A percentile compares a stretch with the other conserved stretches of the same genome.
Evolutionary conservation across 2,797 vertebrate species (phyloP).

Genomic region (Acanthurus tractus): DNA sequence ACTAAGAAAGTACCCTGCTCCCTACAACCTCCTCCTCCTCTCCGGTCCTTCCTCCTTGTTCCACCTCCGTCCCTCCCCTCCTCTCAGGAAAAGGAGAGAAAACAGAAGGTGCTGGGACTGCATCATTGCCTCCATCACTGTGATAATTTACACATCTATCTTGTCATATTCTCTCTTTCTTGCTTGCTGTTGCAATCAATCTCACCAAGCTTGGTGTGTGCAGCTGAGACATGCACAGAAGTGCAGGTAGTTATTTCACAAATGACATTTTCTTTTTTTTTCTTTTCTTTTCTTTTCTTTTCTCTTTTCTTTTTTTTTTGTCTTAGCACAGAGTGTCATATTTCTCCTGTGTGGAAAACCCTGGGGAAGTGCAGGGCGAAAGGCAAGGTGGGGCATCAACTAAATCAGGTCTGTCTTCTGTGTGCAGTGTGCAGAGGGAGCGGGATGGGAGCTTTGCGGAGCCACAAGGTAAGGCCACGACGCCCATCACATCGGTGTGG

Average conservation of each 20-base stretch:
- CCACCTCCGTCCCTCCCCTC: conserved; percentile 78
- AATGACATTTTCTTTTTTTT: not conserved
- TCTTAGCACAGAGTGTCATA: conserved; percentile 13
- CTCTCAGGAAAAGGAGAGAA: conserved; percentile 82
- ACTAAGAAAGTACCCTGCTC: conserved; percentile 88
- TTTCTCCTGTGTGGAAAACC: conserved; percentile 51
- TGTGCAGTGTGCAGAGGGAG: conserved; percentile 25
- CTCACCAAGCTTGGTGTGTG: conserved; percentile 91
- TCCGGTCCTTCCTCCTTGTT: conserved; percentile 55
- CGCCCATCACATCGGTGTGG: conserved; percentile 24
- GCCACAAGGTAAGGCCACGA: conserved; percentile 42
- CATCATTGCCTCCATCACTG: conserved; percentile 99
- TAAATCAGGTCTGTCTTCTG: conserved; percentile 62
- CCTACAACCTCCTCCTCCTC: conserved; percentile 48
- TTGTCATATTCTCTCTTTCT: conserved; percentile 97
- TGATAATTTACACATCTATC: conserved; percentile 99
- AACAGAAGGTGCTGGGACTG: conserved; percentile 99
- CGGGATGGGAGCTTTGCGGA: conserved; percentile 7
- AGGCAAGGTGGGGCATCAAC: conserved; percentile 37
- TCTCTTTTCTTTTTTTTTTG: conserved; percentile 11
- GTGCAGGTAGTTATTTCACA: conserved; percentile 74
- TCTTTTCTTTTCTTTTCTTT: not conserved
- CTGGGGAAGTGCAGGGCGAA: conserved; percentile 30
- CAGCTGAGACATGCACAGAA: conserved; percentile 83
- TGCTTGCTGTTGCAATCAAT: conserved; percentile 96